phyloP scores from a whole-genome alignment of 2,113 vertebrate species.

The Entosphenus tridentatus region DNA sequence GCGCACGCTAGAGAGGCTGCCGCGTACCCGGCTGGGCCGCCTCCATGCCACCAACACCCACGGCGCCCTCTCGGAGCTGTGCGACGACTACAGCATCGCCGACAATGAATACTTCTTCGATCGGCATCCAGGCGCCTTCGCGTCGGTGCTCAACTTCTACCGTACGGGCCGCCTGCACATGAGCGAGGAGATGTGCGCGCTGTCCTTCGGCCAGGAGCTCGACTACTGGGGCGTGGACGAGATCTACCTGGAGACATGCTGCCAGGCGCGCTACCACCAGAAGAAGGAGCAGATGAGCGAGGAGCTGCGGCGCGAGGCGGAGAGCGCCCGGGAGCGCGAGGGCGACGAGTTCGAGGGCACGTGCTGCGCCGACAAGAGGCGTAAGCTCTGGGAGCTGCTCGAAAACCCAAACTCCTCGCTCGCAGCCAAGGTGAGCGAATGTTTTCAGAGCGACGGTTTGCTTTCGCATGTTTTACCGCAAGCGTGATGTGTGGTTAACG shows the following conservation, averaged over 20 bases:
- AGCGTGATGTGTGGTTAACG: too few relatives aligned
- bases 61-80: neutral
- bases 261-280: conserved; percentile 4
- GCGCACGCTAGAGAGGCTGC: neutral
- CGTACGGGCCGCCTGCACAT: neutral
- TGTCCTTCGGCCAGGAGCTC: conserved; percentile 2
- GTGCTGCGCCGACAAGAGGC: conserved; percentile 1
- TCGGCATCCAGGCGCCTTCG: neutral
- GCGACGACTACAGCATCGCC: neutral
- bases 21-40: conserved; percentile 3
- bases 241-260: conserved; percentile 1
- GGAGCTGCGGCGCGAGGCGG: conserved; percentile 3
- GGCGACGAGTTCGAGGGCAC: neutral
- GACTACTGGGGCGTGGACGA: conserved; percentile 2
- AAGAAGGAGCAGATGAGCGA: conserved; percentile 6
- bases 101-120: neutral
- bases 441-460: neutral
- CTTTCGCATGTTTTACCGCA: too few relatives aligned
- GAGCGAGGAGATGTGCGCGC: conserved; percentile 3
- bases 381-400: neutral
- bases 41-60: neutral
- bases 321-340: conserved; percentile 1
- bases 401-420: conserved; percentile 3
- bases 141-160: conserved; percentile 4
- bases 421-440: conserved; percentile 12